These are phyloP conservation scores for Nematostella vectensis DNA, from an alignment of 92 coral and sea anemone species.

Conservation along the genomic window DNA sequence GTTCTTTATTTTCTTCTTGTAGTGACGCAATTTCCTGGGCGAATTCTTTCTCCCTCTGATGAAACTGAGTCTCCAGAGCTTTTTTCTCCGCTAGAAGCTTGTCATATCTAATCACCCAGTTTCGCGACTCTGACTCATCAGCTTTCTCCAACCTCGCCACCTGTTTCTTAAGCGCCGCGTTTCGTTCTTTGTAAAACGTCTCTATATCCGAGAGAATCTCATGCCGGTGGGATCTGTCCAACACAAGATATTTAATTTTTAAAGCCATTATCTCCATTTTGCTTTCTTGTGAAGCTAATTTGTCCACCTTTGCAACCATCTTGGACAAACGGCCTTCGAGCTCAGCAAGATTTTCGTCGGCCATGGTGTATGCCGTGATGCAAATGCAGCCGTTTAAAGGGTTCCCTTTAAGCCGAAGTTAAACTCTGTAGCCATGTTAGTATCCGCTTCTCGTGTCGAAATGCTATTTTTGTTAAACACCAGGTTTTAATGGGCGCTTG, in stretches of 20 bases:
- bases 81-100: constrained; percentile 72
- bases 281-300: constrained; percentile 33
- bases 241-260: constrained; percentile 59
- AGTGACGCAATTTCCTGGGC: constrained; percentile 50
- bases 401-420: too few relatives aligned
- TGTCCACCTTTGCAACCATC: constrained; percentile 51
- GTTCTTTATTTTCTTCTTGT: constrained; percentile 57
- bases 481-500: too few relatives aligned
- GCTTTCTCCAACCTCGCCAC: constrained; percentile 65
- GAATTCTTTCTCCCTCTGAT: constrained; percentile 56
- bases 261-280: constrained; percentile 61
- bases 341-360: constrained; percentile 22
- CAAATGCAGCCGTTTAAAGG: too few relatives aligned
- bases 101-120: constrained; percentile 73
- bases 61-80: constrained; percentile 58
- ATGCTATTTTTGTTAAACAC: too few relatives aligned
- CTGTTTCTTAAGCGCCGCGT: constrained; percentile 72
- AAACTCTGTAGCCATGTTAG: too few relatives aligned
- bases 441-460: too few relatives aligned
- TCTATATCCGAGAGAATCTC: constrained; percentile 80
- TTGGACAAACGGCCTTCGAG: constrained; percentile 30
- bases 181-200: constrained; percentile 76
- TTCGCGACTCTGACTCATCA: constrained; percentile 40
- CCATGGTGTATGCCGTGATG: too few relatives aligned
- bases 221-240: constrained; percentile 71